Conservation (phyloP, 1,140 invertebrate genomes). For the Heliconius nattereri region DNA sequence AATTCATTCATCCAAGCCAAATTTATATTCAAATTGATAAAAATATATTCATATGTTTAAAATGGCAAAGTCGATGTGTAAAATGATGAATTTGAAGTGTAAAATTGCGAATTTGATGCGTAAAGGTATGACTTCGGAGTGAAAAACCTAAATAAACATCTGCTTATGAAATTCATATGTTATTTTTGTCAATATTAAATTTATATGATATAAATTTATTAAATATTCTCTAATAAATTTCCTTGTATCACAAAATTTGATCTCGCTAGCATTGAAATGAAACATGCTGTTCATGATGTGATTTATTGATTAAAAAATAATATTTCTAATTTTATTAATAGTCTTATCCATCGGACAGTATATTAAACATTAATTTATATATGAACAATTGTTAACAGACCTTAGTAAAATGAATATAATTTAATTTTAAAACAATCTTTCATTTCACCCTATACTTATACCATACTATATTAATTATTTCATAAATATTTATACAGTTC, state of each 20-base stretch:
- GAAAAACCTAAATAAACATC: too few relatives aligned
- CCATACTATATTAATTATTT: background rate
- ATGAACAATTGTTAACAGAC: constrained; percentile 26
- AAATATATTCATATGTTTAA: too few relatives aligned
- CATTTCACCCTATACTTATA: constrained; percentile 7
- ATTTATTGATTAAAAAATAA: constrained; percentile 33
- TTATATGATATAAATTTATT: background rate
- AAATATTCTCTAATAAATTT: background rate
- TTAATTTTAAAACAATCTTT: constrained; percentile 23
- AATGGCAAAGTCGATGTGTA: too few relatives aligned
- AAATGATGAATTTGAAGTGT: too few relatives aligned
- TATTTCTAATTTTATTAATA: constrained; percentile 30
- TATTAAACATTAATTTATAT: constrained; percentile 26
- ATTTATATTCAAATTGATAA: too few relatives aligned
- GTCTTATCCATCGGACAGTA: constrained; percentile 23
- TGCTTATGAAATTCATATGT: too few relatives aligned
- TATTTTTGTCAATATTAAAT: background rate
- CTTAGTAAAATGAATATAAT: constrained; percentile 24
- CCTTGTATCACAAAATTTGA: constrained; percentile 16
- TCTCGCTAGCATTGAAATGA: constrained; percentile 16
- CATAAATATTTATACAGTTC: background rate
- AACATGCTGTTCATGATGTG: constrained; percentile 17
- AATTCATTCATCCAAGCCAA: too few relatives aligned
- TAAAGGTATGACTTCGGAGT: too few relatives aligned
- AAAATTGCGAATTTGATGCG: too few relatives aligned